A percentile compares a stretch with the other conserved stretches of the same genome.
These are phyloP conservation scores for Dendronephthya gigantea DNA, from an alignment of 64 coral and sea anemone genomes.

Conservation along the genomic window DNA sequence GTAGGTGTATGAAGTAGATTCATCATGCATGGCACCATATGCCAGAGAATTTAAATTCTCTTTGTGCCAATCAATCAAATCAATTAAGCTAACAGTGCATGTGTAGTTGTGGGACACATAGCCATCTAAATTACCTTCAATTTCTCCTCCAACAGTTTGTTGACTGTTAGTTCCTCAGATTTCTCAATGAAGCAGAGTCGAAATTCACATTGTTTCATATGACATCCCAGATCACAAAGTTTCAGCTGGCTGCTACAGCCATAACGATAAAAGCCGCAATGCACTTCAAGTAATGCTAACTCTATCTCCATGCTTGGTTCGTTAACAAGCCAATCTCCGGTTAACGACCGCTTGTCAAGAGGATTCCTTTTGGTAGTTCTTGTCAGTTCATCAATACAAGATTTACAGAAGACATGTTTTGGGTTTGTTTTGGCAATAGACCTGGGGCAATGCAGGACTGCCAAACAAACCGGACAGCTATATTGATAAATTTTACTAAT, in stretches of 20 bases:
- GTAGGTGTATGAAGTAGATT: too few species aligned
- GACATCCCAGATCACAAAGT: slow-evolving; percentile 56
- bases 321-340: slow-evolving; percentile 54
- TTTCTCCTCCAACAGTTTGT: slow-evolving; percentile 55
- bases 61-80: background rate
- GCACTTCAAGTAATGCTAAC: slow-evolving; percentile 31
- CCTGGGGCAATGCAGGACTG: slow-evolving; percentile 63
- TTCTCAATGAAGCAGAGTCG: slow-evolving; percentile 57
- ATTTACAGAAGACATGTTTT: slow-evolving; percentile 75
- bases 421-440: slow-evolving; percentile 51
- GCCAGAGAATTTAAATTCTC: too few species aligned
- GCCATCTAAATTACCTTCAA: slow-evolving; percentile 43
- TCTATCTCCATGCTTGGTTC: slow-evolving; percentile 56
- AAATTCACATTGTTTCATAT: slow-evolving; percentile 59
- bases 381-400: slow-evolving; percentile 78
- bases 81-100: background rate
- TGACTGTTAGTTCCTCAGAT: slow-evolving; percentile 48
- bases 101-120: background rate
- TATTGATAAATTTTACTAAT: slow-evolving; percentile 22
- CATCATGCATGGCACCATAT: too few species aligned
- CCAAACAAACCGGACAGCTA: slow-evolving; percentile 76
- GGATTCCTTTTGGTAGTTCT: slow-evolving; percentile 81
- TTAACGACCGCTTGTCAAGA: slow-evolving; percentile 44
- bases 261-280: slow-evolving; percentile 51
- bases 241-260: slow-evolving; percentile 53